Evolutionary conservation across 2,113 vertebrate genomes (phyloP), one percentile per base, ranked within the genome.

Genomic region (Malurus cyaneus): DNA sequence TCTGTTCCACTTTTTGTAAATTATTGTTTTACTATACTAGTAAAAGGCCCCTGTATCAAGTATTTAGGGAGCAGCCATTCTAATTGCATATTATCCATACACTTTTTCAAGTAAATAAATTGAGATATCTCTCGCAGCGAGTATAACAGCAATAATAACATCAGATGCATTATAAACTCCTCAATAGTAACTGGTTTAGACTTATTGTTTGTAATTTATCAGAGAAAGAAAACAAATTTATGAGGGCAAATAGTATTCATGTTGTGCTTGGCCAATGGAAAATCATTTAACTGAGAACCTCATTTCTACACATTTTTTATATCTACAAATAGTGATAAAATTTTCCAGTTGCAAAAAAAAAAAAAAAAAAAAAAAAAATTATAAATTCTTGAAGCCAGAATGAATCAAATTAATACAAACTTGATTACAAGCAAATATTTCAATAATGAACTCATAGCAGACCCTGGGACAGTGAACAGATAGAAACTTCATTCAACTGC

Each of bases 61-160:
- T 12, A 52, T 72, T 76, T 32, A 60, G 54, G 41, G 77, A 90
- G 46, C 18, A 72, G 21, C 12, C 13, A 57, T 18, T 39, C 52
- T 57, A 18, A 31, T 3, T 34, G 25, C 8, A 5, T 34, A 18
- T 56, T 29, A 54, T 24, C 23, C 64, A 52, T n/a, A 44, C 24
- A 10, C 11, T 60, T 92, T 80, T 71, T 52, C 44, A 74, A 61
- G 18, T 9, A 80, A 80, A 17, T 49, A 10, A 62, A 5, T 11
- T 14, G 11, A 86, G 23, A 7, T 21, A 26, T 14, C 39, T 54
- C n/a, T 32, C 0, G 0, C 52, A 53, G 47, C 9, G 62, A 57
- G 9, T 13, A n/a, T 23, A 8, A 18, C 1, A 74, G 15, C 39
- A 57, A 17, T 32, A 72, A 72, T 44, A 72, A 53, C 3, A 32